Base-by-base conservation (phyloP, 2,888 invertebrate species). In the Linnaemya vulpina region DNA sequence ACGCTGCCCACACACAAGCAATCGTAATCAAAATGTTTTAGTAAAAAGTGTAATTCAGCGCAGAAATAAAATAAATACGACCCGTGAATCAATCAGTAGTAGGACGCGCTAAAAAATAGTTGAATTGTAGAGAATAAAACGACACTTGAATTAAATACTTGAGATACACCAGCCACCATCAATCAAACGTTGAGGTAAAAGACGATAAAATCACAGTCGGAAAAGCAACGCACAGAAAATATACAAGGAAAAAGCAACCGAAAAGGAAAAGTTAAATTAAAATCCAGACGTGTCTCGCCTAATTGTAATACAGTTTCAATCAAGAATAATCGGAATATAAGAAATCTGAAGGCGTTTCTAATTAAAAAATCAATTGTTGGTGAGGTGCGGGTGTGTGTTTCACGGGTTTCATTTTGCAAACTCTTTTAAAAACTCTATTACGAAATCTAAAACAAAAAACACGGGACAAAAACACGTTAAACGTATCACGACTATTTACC, bases 221-320 rank as follows among this genome's bases (percentile, higher is more conserved):
- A n/a, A 49, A n/a, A 49, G n/a, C 17, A n/a, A 49, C n/a, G n/a
- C 8, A 49, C 15, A n/a, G 3, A 49, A 49, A 49, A 5, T 1
- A 49, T n/a, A 3, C 15, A 20, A 51, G 20, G 20, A 7, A n/a
- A n/a, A 7, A 51, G 7, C 8, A 9, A 20, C 0, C 17, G 17
- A 51, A 20, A 46, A 46, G 4, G 46, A 46, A 46, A 46, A 46
- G 46, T 46, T 51, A 17, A 51, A 51, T 51, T 51, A 51, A 51
- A 51, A 17, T 51, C 49, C n/a, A 46, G 46, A 46, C n/a, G 15
- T 46, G 46, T 46, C 46, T n/a, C n/a, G 46, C 15, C 46, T 46
- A 46, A 46, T 46, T 46, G n/a, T 4, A 46, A 46, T 46, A 46
- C 15, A 46, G n/a, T 7, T 46, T 46, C 46, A 46, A 46, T 46